Base-by-base conservation (phyloP, 1,140 invertebrate species). In the Drosophila sulfurigaster region DNA sequence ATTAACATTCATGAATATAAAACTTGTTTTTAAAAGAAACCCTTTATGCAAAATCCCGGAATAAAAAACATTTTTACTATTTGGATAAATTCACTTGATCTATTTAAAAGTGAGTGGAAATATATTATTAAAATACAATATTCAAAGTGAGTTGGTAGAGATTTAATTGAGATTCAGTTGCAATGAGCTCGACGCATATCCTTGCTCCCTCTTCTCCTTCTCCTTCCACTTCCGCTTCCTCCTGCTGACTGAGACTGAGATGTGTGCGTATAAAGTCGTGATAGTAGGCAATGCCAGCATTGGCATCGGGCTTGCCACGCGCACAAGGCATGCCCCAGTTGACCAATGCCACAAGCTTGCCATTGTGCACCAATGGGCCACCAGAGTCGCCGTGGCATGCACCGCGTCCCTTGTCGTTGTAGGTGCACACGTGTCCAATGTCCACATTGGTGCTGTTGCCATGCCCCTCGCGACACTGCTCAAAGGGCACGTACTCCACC, bases 291-390 rank as follows among this genome's bases (percentile, higher is more conserved):
- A 94, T 82, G 43, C 88, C 79, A 3, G 94, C 93, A 73, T 93
- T 94, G 5, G 94, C 94, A 80, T 94, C 94, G 3, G 94, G 94
- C 63, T 92, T 92, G 4, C 93, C 93, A 1, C 66, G 75, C 16
- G 94, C 94, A 71, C 94, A 94, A 2, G 94, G 94, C 28, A 92
- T 77, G 6, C 94, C 94, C 91, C 94, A 95, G 25, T 94, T 94
- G 7, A 94, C 94, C 35, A 95, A 83, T 2, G 94, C 94, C 56
- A 93, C 91, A 6, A 94, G 72, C 30, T 80, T 81, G 15, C 92
- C 93, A 51, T 92, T 80, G 64, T 92, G 93, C 32, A 93, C 90
- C 57, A 94, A 63, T 2, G 93, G 93, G 5, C 93, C 93, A 10
- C 93, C 93, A 20, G 92, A 93, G 58, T 94, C 93, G 5, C 93